These are phyloP conservation scores for Neopelma chrysocephalum DNA, from an alignment of 2,797 vertebrate species.

Conservation along the genomic window DNA sequence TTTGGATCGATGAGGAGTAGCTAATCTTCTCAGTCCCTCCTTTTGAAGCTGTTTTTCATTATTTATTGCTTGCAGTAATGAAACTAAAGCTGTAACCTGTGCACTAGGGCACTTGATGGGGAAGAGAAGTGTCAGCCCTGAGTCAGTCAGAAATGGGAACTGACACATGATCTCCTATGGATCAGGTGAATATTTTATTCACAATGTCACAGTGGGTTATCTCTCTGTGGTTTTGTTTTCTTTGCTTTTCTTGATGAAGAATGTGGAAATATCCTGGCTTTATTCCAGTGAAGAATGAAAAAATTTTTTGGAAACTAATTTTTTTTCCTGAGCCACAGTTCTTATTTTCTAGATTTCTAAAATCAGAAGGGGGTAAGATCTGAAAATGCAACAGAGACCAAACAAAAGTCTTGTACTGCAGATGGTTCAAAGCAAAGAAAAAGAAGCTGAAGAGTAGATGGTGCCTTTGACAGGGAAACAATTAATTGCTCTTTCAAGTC, in stretches of 20 bases:
- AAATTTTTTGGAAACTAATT: fast-evolving
- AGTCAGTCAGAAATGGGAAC: background rate
- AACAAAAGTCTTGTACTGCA: background rate
- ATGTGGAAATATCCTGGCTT: background rate
- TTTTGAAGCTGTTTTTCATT: conserved; percentile 38
- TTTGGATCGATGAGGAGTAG: background rate
- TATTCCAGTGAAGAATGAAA: background rate
- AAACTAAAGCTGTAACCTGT: background rate
- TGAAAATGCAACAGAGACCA: background rate
- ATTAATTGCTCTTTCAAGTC: background rate
- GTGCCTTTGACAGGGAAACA: background rate
- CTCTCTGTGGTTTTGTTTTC: background rate
- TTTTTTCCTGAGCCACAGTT: background rate
- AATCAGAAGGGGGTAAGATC: background rate
- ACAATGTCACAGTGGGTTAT: background rate
- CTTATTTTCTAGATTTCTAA: background rate
- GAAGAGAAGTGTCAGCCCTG: background rate
- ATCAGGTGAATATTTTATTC: background rate
- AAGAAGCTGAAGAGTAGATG: background rate
- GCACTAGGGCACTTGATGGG: background rate
- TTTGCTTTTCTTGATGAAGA: background rate
- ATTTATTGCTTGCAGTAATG: conserved; percentile 30
- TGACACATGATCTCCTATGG: background rate
- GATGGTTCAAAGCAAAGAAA: background rate
- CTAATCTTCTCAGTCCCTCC: conserved; percentile 27